phyloP scores from a whole-genome alignment of 2,888 invertebrate genomes.

The Yponomeuta plumbellus region DNA sequence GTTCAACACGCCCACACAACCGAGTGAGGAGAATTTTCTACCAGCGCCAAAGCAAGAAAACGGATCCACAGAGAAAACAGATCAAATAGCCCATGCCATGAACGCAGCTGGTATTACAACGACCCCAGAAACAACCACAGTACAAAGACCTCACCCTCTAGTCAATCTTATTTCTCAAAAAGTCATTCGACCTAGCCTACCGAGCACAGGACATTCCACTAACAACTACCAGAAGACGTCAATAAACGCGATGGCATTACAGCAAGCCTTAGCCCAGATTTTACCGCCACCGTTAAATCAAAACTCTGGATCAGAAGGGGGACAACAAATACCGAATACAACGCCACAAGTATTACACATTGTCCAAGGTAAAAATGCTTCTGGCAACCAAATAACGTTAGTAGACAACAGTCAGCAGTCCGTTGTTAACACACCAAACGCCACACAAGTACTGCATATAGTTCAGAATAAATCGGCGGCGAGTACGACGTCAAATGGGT shows the following conservation, averaged over 20 bases:
- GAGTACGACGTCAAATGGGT: constrained; percentile 40
- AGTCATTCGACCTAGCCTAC: constrained; percentile 48
- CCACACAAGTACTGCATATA: constrained; percentile 64
- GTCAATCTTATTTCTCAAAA: constrained; percentile 74
- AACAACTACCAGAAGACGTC: constrained; percentile 53
- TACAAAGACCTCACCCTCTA: constrained; percentile 55
- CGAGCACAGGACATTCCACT: constrained; percentile 35
- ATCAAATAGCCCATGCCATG: constrained; percentile 68
- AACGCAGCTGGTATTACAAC: constrained; percentile 64
- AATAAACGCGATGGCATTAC: constrained; percentile 61
- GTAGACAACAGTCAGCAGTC: constrained; percentile 61
- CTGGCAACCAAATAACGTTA: constrained; percentile 58
- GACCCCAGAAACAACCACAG: constrained; percentile 34
- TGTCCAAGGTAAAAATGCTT: constrained; percentile 62
- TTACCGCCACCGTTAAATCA: constrained; percentile 63
- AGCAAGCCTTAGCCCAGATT: constrained; percentile 69
- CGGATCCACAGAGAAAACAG: constrained; percentile 46
- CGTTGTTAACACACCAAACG: constrained; percentile 53
- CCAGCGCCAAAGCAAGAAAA: constrained; percentile 36
- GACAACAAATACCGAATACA: constrained; percentile 39
- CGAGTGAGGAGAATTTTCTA: constrained; percentile 23
- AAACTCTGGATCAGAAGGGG: constrained; percentile 39
- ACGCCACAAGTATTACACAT: constrained; percentile 65
- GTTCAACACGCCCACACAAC: constrained; percentile 26
- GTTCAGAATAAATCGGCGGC: constrained; percentile 59